Conservation (phyloP, 2,113 vertebrate genomes). For the Burhinus oedicnemus region DNA sequence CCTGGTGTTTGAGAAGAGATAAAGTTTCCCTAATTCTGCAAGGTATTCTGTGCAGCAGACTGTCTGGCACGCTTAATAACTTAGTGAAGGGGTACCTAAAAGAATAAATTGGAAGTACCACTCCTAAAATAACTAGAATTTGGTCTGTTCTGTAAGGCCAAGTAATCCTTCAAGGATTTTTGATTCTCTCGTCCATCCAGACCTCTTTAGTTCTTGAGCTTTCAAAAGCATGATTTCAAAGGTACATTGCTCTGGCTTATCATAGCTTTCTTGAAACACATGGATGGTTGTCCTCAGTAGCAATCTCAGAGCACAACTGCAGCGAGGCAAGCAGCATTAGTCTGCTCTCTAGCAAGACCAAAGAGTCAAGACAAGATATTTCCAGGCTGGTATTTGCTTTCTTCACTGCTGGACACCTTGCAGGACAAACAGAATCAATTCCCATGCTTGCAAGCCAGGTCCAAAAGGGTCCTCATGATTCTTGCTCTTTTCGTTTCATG, state of each 20-base stretch:
- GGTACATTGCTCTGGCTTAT: background rate
- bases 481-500: background rate
- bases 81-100: background rate
- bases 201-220: background rate
- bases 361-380: background rate
- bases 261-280: background rate
- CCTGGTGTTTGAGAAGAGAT: constrained; percentile 10
- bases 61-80: background rate
- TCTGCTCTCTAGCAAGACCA: background rate
- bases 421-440: background rate
- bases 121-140: background rate
- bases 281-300: background rate
- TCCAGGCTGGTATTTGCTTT: background rate
- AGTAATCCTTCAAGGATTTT: background rate
- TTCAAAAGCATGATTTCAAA: background rate
- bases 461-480: background rate
- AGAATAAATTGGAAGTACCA: background rate
- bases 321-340: background rate
- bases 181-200: background rate
- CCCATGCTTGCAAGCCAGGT: background rate
- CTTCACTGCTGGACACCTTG: background rate
- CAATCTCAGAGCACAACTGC: background rate
- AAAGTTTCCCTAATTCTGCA: constrained; percentile 1
- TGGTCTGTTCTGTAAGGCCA: background rate
- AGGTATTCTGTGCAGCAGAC: background rate